These are phyloP conservation scores for Cynaeus angustus DNA, from an alignment of 2,888 invertebrate genomes.

Conservation along the genomic window DNA sequence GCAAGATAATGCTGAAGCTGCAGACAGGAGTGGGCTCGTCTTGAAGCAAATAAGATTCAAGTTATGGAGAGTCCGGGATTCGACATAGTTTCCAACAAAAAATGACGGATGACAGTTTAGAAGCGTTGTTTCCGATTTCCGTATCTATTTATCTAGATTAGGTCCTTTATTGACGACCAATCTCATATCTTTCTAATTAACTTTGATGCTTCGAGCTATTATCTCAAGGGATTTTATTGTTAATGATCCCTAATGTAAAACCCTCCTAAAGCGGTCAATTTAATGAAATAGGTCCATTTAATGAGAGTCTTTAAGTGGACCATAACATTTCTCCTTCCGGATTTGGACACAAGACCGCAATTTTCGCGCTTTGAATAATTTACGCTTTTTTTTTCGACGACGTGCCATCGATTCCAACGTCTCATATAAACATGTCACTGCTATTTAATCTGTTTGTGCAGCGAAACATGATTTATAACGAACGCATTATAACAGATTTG, in stretches of 20 bases:
- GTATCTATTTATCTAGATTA: too few relatives aligned
- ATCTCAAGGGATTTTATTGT: constrained; percentile 36
- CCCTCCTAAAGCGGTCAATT: constrained; percentile 32
- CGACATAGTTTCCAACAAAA: not conserved
- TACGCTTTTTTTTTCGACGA: constrained; percentile 6
- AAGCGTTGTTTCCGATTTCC: too few relatives aligned
- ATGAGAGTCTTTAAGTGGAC: constrained; percentile 27
- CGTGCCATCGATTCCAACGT: not conserved
- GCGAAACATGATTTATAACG: constrained; percentile 25
- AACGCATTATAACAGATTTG: constrained; percentile 49
- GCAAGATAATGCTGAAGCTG: constrained; percentile 35
- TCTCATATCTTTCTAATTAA: constrained; percentile 33
- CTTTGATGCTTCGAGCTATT: constrained; percentile 8
- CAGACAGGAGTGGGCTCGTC: constrained; percentile 7
- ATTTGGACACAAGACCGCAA: not conserved
- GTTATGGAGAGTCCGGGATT: not conserved
- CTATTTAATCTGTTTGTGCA: constrained; percentile 31
- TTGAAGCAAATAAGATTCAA: not conserved
- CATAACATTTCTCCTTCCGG: constrained; percentile 5
- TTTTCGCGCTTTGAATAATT: constrained; percentile 6
- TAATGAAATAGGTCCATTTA: constrained; percentile 27
- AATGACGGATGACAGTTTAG: too few relatives aligned
- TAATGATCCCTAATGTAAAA: constrained; percentile 34
- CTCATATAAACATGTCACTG: constrained; percentile 5
- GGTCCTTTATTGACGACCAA: not conserved